Base-by-base conservation (phyloP, 2,797 vertebrate species). In the Mormyrops attenuatus region DNA sequence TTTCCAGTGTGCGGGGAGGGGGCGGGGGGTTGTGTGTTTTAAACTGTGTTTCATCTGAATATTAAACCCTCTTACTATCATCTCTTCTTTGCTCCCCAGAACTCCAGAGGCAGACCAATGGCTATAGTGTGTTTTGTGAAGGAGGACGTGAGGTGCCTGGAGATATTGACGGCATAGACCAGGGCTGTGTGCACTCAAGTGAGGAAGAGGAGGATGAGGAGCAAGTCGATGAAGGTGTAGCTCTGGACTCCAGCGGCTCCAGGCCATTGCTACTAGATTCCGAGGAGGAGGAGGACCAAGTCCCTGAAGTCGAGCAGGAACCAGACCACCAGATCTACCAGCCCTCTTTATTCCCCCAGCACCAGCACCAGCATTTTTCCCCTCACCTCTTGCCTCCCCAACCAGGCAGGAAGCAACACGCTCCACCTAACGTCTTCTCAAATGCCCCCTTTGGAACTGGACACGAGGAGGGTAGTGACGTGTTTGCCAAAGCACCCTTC, bases 401-500 rank as follows among this genome's bases (percentile, higher is more conserved):
- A 44, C 52, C 38, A 0, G 50, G 82, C 5, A 69, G 88, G 13
- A 92, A 87, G 84, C 9, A 90, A 0, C 90, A 92, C 1, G 63
- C 91, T 0, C 92, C 95, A 0, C 90, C 94, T 0, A 97, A 99
- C 2, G 95, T 99, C 89, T 99, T 99, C 91, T 95, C 97, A 34
- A 97, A 96, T 0, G 97, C 97, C 4, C 98, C 98, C 0, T 99
- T 99, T 93, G 92, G 88, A 66, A 95, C 94, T 57, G 0, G 92
- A 88, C 93, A 94, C 52, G 92, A 94, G 0, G 95, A 97, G 0
- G 93, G 94, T 0, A 89, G 88, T 15, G 98, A 99, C 8, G 97
- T 99, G 90, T 99, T 99, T 41, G 94, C 97, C 90, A 98, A 98
- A 44, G 99, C 98, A 20, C 98, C 99, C 0, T 99, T 99, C 91